Evolutionary conservation across 2,113 vertebrate species (phyloP).

Genomic region (Petrocephalus microphthalmus): DNA sequence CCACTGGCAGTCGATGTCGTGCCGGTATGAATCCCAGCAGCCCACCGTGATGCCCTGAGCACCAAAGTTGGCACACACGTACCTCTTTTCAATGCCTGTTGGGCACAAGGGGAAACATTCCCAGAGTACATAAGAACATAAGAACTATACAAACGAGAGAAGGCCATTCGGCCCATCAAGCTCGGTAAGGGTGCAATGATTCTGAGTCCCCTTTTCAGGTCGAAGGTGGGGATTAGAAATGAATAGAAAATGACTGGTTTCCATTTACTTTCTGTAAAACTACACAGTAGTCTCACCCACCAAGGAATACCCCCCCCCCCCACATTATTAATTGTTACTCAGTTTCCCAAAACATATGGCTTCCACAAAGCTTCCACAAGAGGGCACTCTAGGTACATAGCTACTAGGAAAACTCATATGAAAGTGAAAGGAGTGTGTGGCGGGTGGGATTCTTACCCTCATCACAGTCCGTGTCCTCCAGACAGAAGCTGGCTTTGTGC

Average conservation of each 20-base stretch:
- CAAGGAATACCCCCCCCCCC: too few relatives aligned
- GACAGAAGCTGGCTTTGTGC: constrained; percentile 95
- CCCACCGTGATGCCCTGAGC: constrained; percentile 88
- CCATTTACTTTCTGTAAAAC: neutral
- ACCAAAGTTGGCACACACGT: constrained; percentile 86
- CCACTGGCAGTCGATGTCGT: constrained; percentile 98
- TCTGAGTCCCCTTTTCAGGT: neutral
- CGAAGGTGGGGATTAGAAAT: neutral
- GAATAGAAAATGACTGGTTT: neutral
- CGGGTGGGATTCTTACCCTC: constrained; percentile 63
- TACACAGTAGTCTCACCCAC: neutral
- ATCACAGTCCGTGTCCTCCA: constrained; percentile 85
- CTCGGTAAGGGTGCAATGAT: neutral
- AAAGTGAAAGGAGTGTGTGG: neutral
- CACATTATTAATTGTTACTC: neutral
- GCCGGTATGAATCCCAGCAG: constrained; percentile 89
- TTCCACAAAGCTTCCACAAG: neutral
- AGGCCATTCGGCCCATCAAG: too few relatives aligned
- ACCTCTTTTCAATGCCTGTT: constrained; percentile 80
- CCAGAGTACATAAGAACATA: too few relatives aligned
- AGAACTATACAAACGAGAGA: too few relatives aligned
- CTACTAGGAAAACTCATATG: neutral
- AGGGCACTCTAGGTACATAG: neutral
- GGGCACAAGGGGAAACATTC: neutral
- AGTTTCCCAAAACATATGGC: neutral